Base-by-base conservation (phyloP, 2,797 vertebrate species). In the Microctenopoma lineatum region DNA sequence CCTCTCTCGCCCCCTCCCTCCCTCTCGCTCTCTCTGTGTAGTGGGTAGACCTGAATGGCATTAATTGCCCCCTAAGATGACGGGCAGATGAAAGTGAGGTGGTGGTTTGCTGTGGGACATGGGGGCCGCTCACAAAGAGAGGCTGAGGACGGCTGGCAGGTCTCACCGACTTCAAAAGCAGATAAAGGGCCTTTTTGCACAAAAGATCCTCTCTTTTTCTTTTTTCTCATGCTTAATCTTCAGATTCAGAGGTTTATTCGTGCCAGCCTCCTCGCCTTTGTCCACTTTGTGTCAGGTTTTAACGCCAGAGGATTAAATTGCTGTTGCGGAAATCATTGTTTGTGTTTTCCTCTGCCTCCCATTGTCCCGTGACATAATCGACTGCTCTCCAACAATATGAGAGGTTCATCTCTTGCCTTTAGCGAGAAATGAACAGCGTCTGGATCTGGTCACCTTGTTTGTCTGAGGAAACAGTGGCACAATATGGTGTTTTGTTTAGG, bases 61-160 rank as follows among this genome's bases (percentile, higher is more conserved):
- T 90, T 92, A 92, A 93, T 93, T 91, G 86, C 86, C 88, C 89
- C 87, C 81, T 89, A 80, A 92, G 88, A 90, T 89, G 90, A 91
- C 84, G 86, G 87, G 79, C 86, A 84, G 89, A 92, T 90, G 88
- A 91, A 91, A 91, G 91, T 81, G 80, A 84, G 84, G 85, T 87
- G 80, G 81, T 77, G 87, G 78, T 87, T 84, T 88, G 83, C 87
- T 77, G 72, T 83, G 84, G 84, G 85, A 88, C 89, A 75, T 48
- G 72, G 87, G 76, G 82, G 81, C 86, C 18, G 25, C 39, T 64
- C 63, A 90, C 86, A 91, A 92, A 89, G 83, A 83, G 76, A 66
- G 79, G 71, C 84, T 83, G 84, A 85, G 87, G 81, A 83, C 53
- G 79, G 86, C 89, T 91, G 90, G 90, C 90, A 90, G 89, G 83